Conservation (phyloP, 2,113 vertebrate species). For the Acinonyx jubatus region DNA sequence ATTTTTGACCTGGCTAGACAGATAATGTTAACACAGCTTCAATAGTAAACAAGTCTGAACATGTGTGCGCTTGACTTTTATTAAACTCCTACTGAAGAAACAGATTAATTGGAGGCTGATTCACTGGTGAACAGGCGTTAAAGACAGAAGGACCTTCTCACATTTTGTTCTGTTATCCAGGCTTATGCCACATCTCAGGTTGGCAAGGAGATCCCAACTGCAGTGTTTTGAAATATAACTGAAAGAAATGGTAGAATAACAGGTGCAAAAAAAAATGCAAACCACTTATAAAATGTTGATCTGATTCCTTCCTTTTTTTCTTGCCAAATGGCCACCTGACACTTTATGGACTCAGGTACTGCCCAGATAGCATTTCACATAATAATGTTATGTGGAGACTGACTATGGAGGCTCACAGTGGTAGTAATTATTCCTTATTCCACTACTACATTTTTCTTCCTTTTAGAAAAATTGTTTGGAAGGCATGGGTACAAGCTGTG, state of each 20-base stretch:
- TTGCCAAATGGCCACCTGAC: constrained; percentile 91
- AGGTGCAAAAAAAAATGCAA: constrained; percentile 89
- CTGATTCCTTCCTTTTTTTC: constrained; percentile 80
- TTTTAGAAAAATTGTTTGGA: constrained; percentile 70
- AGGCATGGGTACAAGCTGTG: constrained; percentile 75
- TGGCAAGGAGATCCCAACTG: constrained; percentile 93
- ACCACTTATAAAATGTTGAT: constrained; percentile 87
- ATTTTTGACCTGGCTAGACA: constrained; percentile 91
- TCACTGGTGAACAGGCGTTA: constrained; percentile 90
- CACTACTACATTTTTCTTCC: constrained; percentile 74
- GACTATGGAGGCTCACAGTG: constrained; percentile 91
- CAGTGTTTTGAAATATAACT: constrained; percentile 92
- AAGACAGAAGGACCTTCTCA: constrained; percentile 93
- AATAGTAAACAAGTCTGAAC: constrained; percentile 89
- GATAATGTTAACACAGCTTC: constrained; percentile 88
- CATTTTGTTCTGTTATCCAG: constrained; percentile 93
- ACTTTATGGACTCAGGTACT: constrained; percentile 91
- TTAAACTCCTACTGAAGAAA: constrained; percentile 96
- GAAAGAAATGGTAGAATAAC: constrained; percentile 92
- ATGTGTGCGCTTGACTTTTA: constrained; percentile 92
- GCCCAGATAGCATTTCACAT: constrained; percentile 89
- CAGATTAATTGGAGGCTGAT: constrained; percentile 95
- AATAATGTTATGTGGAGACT: constrained; percentile 85
- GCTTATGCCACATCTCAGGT: constrained; percentile 92
- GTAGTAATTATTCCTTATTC: constrained; percentile 87